Evolutionary conservation across 2,113 vertebrate species (phyloP).

Genomic region (Tachycineta bicolor): DNA sequence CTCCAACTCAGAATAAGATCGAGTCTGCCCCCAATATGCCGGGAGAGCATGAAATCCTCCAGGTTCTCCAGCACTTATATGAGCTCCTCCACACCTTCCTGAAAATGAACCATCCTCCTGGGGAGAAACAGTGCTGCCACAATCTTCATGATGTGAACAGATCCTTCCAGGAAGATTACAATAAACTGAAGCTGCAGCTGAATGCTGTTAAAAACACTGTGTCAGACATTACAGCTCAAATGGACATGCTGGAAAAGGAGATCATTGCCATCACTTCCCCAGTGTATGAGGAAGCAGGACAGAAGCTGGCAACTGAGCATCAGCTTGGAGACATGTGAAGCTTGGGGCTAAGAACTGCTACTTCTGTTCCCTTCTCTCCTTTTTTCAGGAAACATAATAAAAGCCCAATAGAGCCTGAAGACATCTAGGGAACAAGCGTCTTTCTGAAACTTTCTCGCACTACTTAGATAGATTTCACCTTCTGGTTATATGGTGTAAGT

Average conservation of each 20-base stretch:
- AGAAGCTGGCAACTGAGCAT: not conserved
- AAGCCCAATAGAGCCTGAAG: not conserved
- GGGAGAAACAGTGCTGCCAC: slow-evolving; percentile 42
- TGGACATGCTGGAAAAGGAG: slow-evolving; percentile 69
- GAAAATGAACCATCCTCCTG: slow-evolving; percentile 10
- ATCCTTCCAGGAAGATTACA: slow-evolving; percentile 69
- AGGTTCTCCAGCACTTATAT: slow-evolving; percentile 38
- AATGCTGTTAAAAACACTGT: slow-evolving; percentile 62
- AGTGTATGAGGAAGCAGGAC: not conserved
- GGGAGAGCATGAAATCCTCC: not conserved
- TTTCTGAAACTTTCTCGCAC: not conserved
- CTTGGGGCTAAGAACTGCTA: not conserved
- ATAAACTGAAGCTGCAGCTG: slow-evolving; percentile 67
- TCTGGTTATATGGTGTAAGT: not conserved
- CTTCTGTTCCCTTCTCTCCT: not conserved
- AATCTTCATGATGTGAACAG: slow-evolving; percentile 13
- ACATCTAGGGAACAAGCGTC: not conserved
- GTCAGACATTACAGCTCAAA: slow-evolving; percentile 62
- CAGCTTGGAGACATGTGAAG: not conserved
- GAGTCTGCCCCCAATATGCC: not conserved
- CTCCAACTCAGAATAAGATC: not conserved
- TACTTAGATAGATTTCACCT: not conserved
- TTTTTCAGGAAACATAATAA: not conserved
- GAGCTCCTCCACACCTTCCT: slow-evolving; percentile 40
- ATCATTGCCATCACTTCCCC: slow-evolving; percentile 51